Percentiles rank a stretch among this genome's conserved stretches.
phyloP scores from a whole-genome alignment of 2,797 vertebrate species.

The Limosa lapponica region DNA sequence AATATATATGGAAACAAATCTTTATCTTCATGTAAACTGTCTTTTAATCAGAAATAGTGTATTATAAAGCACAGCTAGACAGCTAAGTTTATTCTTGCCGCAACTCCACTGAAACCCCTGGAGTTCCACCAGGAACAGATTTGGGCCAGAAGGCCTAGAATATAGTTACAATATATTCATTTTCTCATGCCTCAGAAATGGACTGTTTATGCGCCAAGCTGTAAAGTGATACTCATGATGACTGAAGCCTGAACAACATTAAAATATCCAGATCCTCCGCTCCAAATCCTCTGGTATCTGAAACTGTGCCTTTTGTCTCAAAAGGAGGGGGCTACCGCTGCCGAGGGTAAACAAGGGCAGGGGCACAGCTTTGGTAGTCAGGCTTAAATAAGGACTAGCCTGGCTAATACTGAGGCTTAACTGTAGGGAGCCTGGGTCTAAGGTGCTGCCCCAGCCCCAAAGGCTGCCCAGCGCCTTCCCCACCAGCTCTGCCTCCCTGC shows the following conservation, averaged over 20 bases:
- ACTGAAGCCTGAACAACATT: conserved; percentile 57
- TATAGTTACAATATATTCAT: conserved; percentile 44
- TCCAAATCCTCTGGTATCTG: conserved; percentile 28
- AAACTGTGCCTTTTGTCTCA: conserved; percentile 21
- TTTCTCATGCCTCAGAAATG: conserved; percentile 60
- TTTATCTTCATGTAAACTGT: not conserved
- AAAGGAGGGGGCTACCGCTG: not conserved
- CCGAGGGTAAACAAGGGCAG: conserved; percentile 9
- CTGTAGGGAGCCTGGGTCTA: not conserved
- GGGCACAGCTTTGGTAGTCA: not conserved
- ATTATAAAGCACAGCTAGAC: not conserved
- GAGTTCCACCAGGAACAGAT: conserved; percentile 25
- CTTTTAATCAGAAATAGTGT: not conserved
- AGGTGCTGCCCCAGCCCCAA: not conserved
- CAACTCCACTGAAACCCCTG: not conserved
- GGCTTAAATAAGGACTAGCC: not conserved
- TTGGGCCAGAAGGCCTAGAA: conserved; percentile 6
- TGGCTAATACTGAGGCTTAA: not conserved
- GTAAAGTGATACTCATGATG: conserved; percentile 66
- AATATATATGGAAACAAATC: not conserved
- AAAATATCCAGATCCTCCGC: conserved; percentile 47
- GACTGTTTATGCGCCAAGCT: conserved; percentile 24
- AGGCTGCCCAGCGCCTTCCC: not conserved
- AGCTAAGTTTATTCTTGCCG: not conserved
- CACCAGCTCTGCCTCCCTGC: not conserved